Base-by-base conservation (phyloP, 1,140 invertebrate genomes). In the Sitophilus oryzae region DNA sequence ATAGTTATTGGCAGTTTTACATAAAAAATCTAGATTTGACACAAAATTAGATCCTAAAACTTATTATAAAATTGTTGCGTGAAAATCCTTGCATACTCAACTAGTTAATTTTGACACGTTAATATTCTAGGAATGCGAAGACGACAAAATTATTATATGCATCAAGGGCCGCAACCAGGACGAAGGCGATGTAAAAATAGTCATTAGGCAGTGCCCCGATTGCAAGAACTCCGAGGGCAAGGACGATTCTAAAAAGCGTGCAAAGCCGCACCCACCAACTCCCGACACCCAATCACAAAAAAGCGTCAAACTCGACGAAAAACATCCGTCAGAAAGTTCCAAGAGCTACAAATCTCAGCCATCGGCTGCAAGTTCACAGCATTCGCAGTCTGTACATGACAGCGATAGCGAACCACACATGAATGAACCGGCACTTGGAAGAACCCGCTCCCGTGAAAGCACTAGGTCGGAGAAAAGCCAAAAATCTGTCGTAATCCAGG, bases 181-280 rank as follows among this genome's bases (percentile, higher is more conserved):
- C n/a, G 57, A 62, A 22, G 55, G 49, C 14, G 62, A 62, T 18
- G 50, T 64, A 4, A 55, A 56, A 35, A 56, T 64, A 21, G 53
- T 64, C 1, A 62, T 64, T 6, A 35, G 53, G n/a, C 62, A 64
- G 37, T 64, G 62, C 36, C 56, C 60, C 4, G 62, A 64, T 2
- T 64, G 62, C 35, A 50, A 22, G 40, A 44, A 57, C 16, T 42
- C 46, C 8, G 36, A 46, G 10, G 15, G 11, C 16, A 40, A 46
- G n/a, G 10, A 1, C 16, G 16, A 11, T 19, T 34, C 5, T 15
- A 9, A 15, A 36, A 1, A 21, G 6, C 8, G 14, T 37, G 11
- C 19, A n/a, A 20, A 25, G 0, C 5, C 18, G 42, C 11, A 8
- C 4, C 36, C 8, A 42, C 10, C 10, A 50, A 34, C 11, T 4